Percentiles rank a stretch among this genome's conserved stretches.
Conservation (phyloP, 2,797 vertebrate genomes). For the Pogoniulus pusillus region DNA sequence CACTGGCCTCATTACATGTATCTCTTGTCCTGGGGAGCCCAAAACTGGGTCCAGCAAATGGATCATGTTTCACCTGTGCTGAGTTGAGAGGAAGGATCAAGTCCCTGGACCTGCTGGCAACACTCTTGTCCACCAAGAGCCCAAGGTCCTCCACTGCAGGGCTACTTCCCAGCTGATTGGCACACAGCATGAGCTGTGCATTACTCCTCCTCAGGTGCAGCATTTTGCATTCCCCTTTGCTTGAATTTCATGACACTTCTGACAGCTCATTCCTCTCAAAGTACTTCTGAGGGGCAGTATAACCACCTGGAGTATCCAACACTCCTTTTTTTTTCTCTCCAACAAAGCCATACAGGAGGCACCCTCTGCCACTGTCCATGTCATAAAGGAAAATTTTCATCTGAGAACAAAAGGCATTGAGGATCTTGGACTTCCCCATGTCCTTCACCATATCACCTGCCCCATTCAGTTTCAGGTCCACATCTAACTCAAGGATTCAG, state of each 20-base stretch:
- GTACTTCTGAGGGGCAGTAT: background rate
- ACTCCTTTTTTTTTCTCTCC: background rate
- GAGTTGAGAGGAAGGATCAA: background rate
- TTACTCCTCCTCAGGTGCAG: background rate
- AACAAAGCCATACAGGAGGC: background rate
- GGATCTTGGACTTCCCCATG: background rate
- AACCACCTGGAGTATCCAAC: background rate
- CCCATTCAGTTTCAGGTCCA: background rate
- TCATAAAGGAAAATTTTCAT: background rate
- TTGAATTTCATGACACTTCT: background rate
- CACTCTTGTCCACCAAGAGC: background rate
- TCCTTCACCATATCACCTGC: background rate
- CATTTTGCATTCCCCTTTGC: background rate
- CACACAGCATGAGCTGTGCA: background rate
- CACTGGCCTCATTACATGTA: too few species aligned
- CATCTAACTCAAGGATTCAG: background rate
- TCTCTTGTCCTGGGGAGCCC: too few species aligned
- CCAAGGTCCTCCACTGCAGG: background rate
- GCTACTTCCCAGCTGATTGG: background rate
- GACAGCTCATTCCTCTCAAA: background rate
- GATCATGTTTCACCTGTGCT: background rate
- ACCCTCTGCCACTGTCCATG: fast-evolving
- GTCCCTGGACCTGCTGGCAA: background rate
- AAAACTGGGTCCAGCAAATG: background rate
- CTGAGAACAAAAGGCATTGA: background rate